Evolutionary conservation across 2,888 invertebrate species (phyloP), one percentile per base, ranked within the genome.

Genomic region (Lutraria lutraria): DNA sequence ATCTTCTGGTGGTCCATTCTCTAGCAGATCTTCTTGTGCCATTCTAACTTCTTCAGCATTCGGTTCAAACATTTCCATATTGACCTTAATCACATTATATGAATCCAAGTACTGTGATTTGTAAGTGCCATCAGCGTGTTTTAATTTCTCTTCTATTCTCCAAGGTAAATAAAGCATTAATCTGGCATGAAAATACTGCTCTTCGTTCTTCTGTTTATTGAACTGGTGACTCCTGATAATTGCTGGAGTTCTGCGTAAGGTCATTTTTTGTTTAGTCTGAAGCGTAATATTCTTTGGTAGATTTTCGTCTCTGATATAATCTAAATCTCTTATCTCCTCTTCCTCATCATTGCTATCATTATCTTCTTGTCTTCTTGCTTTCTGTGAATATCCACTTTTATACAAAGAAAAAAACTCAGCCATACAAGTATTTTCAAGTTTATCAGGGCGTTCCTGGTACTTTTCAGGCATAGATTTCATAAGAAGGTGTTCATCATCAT

Each of bases 131-230:
- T 31, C 25, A 10, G 72, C 21, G n/a, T n/a, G n/a, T n/a, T 91
- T 54, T 72, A 91, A 89, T 52, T 68, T 54, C 1, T 25, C 56
- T 81, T 92, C 92, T 68, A 91, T 21, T 85, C 89, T 86, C 91
- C 91, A 92, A 81, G 93, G 90, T 52, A 56, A 88, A 72, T 91
- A 93, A 52, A 93, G 81, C 10, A 90, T 43, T 31, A 92, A 81
- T 72, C 87, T 82, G 25, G 90, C 63, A 87, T 90, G 90, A 63
- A 83, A 92, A 56, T 82, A 90, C 0, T 88, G 56, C 52, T 92
- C 91, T 72, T 89, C 83, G 12, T 90, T 29, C 56, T 92, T 89
- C 79, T 80, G 83, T 19, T 72, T 53, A 52, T 88, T 89, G 80
- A 81, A 90, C 54, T 90, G 89, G 60, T 92, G 92, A 60, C 87